phyloP scores from a whole-genome alignment of 1,140 invertebrate species.

The Drosophila kikkawai region DNA sequence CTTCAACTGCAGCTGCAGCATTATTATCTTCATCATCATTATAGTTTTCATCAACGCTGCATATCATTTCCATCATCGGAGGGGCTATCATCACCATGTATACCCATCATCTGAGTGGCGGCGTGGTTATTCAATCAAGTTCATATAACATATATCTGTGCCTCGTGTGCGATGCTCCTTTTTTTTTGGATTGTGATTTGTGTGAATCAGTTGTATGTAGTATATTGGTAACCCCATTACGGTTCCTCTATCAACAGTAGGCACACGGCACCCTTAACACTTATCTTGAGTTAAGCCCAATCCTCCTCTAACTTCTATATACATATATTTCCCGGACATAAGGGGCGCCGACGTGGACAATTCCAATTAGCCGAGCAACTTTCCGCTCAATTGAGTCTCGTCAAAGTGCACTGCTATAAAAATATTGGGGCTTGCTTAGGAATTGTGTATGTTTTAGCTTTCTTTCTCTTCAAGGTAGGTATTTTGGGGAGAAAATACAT shows the following conservation, averaged over 20 bases:
- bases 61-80: conserved; percentile 23
- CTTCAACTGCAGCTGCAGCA: conserved; percentile 29
- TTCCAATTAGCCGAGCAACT: conserved; percentile 37
- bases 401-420: conserved; percentile 19
- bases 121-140: conserved; percentile 12
- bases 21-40: conserved; percentile 23
- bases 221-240: not conserved
- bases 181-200: not conserved
- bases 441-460: too few species aligned
- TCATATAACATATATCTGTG: not conserved
- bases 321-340: conserved; percentile 8
- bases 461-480: not conserved
- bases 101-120: not conserved
- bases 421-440: too few species aligned
- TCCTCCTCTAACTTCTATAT: not conserved
- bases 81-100: conserved; percentile 9
- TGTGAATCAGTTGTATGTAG: not conserved
- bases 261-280: not conserved
- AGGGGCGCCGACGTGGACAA: conserved; percentile 20
- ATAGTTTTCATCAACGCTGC: conserved; percentile 29
- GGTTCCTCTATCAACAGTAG: not conserved
- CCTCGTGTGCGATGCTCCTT: not conserved
- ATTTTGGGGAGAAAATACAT: not conserved
- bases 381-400: conserved; percentile 33
- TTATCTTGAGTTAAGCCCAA: conserved; percentile 2